Evolutionary conservation across 2,888 invertebrate species (phyloP).

Genomic region (Drosophila leonis): DNA sequence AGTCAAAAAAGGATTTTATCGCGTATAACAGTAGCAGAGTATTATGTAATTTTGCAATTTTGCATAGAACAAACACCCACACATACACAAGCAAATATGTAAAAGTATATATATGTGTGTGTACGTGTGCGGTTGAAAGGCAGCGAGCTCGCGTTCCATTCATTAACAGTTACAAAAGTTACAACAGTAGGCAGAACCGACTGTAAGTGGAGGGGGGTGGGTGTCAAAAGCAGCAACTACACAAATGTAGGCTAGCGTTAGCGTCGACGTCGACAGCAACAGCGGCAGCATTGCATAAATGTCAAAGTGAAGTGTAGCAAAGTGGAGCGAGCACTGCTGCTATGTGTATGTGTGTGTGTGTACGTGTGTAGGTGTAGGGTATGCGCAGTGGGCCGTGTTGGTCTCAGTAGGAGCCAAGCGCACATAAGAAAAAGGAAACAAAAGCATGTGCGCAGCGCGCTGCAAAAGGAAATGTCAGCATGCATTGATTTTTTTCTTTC

Average conservation of each 20-base stretch:
- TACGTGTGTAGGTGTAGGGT: not conserved
- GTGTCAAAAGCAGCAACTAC: conserved; percentile 31
- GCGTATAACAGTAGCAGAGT: conserved; percentile 13
- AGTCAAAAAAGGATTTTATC: conserved; percentile 42
- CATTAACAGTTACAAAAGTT: conserved; percentile 60
- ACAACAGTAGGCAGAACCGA: conserved; percentile 24
- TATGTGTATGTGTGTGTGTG: not conserved
- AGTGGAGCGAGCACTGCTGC: conserved; percentile 5
- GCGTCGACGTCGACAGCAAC: conserved; percentile 17
- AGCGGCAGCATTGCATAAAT: conserved; percentile 64
- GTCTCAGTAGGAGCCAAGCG: conserved; percentile 2
- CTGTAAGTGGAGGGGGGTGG: conserved; percentile 1
- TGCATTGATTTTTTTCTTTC: conserved; percentile 62
- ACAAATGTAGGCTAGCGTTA: conserved; percentile 55
- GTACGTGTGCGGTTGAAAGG: conserved; percentile 2
- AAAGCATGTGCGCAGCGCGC: conserved; percentile 40
- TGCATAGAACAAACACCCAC: conserved; percentile 33
- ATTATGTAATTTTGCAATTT: conserved; percentile 55
- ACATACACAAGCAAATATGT: conserved; percentile 10
- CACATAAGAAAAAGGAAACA: conserved; percentile 38
- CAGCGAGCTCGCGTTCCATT: conserved; percentile 37
- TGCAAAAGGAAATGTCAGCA: conserved; percentile 51
- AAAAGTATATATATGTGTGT: not conserved
- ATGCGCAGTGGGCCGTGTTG: conserved; percentile 13
- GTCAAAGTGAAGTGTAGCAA: conserved; percentile 60